phyloP scores from a whole-genome alignment of 2,888 invertebrate species.

The Drosophila ezoana region DNA sequence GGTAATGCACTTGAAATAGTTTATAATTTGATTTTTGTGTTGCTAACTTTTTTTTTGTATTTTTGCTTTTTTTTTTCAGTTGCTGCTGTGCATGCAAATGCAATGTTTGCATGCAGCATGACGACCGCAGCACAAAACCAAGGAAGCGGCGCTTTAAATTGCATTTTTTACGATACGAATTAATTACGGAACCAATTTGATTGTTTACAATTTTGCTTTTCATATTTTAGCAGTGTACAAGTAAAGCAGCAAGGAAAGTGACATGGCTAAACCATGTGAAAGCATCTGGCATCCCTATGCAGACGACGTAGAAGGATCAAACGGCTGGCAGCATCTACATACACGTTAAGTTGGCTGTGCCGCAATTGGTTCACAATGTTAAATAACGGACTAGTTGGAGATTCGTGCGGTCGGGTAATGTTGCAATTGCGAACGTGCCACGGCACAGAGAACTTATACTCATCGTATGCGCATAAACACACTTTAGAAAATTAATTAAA shows the following conservation, averaged over 20 bases:
- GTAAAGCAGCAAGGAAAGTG: neutral
- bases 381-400: conserved; percentile 35
- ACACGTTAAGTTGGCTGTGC: conserved; percentile 6
- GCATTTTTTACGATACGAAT: conserved; percentile 10
- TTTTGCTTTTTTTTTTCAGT: conserved; percentile 1
- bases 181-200: conserved; percentile 52
- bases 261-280: neutral
- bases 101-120: conserved; percentile 40
- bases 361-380: conserved; percentile 33
- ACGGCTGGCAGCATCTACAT: conserved; percentile 2
- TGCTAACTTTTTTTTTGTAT: neutral
- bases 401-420: conserved; percentile 45
- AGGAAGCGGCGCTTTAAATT: conserved; percentile 34
- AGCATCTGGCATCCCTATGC: conserved; percentile 2
- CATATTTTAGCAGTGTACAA: neutral
- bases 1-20: conserved; percentile 53
- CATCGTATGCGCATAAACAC: conserved; percentile 50
- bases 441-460: conserved; percentile 34
- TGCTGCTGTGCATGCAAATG: conserved; percentile 43
- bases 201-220: conserved; percentile 3
- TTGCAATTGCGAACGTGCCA: conserved; percentile 62
- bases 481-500: conserved; percentile 75
- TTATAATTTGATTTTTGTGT: conserved; percentile 23
- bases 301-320: neutral
- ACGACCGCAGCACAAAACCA: conserved; percentile 29